Conservation (phyloP, 1,140 invertebrate genomes). For the Mesaphorura yosii region DNA sequence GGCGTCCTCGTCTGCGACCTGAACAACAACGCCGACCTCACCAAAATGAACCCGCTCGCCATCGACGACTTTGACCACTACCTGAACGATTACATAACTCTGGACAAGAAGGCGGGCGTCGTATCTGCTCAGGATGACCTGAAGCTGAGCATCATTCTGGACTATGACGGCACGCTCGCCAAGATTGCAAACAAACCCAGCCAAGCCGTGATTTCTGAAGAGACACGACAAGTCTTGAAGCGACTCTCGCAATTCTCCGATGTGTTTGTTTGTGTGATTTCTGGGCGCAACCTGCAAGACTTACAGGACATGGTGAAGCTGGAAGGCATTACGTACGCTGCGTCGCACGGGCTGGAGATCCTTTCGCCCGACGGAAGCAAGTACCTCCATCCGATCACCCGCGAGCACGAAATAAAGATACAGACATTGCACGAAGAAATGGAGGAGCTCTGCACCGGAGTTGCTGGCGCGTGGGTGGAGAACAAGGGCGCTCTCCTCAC, state of each 20-base stretch:
- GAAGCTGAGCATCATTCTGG: conserved; percentile 37
- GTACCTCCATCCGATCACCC: conserved; percentile 37
- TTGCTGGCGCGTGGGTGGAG: conserved; percentile 40
- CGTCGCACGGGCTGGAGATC: conserved; percentile 39
- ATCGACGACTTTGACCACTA: conserved; percentile 35
- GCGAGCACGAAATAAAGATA: conserved; percentile 36
- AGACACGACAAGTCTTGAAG: conserved; percentile 35
- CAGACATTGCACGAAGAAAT: conserved; percentile 33
- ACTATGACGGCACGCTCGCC: conserved; percentile 40
- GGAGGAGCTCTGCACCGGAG: conserved; percentile 32
- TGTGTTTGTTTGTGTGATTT: conserved; percentile 37
- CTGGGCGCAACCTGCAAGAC: conserved; percentile 36
- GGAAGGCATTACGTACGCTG: conserved; percentile 37
- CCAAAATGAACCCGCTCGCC: conserved; percentile 31
- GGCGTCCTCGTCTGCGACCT: conserved; percentile 31
- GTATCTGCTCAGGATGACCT: conserved; percentile 20
- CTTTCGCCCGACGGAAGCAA: conserved; percentile 36
- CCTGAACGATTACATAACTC: conserved; percentile 34
- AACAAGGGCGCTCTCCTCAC: conserved; percentile 37
- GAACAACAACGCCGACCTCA: conserved; percentile 30
- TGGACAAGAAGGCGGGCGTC: conserved; percentile 7
- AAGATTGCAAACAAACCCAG: conserved; percentile 38
- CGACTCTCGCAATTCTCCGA: conserved; percentile 33
- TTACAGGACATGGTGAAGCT: conserved; percentile 37
- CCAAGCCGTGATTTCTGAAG: conserved; percentile 35